Evolutionary conservation across 2,113 vertebrate genomes (phyloP).

Genomic region (Vidua chalybeata): DNA sequence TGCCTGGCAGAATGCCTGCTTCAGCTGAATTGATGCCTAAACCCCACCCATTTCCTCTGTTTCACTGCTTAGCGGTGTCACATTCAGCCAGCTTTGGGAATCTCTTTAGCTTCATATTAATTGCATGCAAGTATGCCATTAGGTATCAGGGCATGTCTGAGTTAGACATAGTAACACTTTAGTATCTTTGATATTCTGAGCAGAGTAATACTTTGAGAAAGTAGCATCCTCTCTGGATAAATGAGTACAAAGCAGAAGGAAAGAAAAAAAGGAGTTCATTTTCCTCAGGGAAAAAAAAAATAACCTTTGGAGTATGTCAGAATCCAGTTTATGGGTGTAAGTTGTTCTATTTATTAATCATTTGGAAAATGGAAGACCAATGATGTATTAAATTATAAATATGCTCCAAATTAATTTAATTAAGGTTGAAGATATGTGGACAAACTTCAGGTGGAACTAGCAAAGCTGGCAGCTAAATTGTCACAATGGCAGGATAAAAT

Average conservation of each 20-base stretch:
- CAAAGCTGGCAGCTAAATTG: not conserved
- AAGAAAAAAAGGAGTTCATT: not conserved
- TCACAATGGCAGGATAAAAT: not conserved
- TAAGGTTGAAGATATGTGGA: not conserved
- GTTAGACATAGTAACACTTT: not conserved
- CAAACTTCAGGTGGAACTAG: not conserved
- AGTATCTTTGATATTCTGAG: not conserved
- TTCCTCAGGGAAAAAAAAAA: not conserved
- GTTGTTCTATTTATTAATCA: not conserved
- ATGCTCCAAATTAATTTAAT: not conserved
- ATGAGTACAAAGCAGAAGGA: not conserved
- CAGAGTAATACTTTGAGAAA: not conserved
- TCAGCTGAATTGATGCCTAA: constrained; percentile 50
- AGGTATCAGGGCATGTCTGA: not conserved
- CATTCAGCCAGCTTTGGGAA: constrained; percentile 32
- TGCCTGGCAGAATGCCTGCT: constrained; percentile 49
- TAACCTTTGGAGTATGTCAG: not conserved
- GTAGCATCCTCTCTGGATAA: not conserved
- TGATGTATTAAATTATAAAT: not conserved
- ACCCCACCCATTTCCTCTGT: constrained; percentile 62
- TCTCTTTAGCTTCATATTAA: constrained; percentile 50
- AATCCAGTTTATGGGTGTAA: not conserved
- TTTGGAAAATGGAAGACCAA: not conserved
- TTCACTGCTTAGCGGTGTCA: constrained; percentile 21
- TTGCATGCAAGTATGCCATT: constrained; percentile 1